These are phyloP conservation scores for Parauchenoglanis punctatus DNA, from an alignment of 2,797 vertebrate genomes.

Conservation along the genomic window DNA sequence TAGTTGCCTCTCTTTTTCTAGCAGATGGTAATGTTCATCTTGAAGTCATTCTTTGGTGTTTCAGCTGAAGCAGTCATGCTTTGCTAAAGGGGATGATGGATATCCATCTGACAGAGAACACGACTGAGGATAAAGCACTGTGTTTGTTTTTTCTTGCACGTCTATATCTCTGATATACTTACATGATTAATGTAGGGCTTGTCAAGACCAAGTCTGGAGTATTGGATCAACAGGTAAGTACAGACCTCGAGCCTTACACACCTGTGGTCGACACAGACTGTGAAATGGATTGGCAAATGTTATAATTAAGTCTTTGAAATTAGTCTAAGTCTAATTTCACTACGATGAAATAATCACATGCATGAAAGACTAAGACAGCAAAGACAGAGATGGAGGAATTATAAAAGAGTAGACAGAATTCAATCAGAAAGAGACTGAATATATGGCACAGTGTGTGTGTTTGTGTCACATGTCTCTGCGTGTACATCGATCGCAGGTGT, in stretches of 20 bases:
- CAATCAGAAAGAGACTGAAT: background rate
- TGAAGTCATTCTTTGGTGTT: slow-evolving; percentile 37
- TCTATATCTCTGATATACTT: background rate
- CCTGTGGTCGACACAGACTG: background rate
- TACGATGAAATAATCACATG: too few relatives aligned
- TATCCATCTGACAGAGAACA: slow-evolving; percentile 23
- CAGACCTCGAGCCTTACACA: background rate
- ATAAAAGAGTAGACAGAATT: background rate
- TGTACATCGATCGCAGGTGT: background rate
- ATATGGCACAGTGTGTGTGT: background rate
- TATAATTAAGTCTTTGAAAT: background rate
- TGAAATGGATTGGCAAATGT: background rate
- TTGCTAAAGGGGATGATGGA: slow-evolving; percentile 25
- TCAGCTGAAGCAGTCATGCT: slow-evolving; percentile 25
- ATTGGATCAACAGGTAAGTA: background rate
- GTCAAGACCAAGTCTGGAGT: background rate
- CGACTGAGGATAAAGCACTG: background rate
- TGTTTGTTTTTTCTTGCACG: slow-evolving; percentile 8
- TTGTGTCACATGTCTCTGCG: background rate
- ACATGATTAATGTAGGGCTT: background rate
- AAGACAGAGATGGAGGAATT: background rate
- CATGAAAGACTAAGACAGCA: background rate
- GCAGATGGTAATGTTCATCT: slow-evolving; percentile 64
- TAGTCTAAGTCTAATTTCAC: background rate
- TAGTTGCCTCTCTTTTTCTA: slow-evolving; percentile 56